phyloP scores from a whole-genome alignment of 2,888 invertebrate genomes.

The Brachypalpus laphriformis region DNA sequence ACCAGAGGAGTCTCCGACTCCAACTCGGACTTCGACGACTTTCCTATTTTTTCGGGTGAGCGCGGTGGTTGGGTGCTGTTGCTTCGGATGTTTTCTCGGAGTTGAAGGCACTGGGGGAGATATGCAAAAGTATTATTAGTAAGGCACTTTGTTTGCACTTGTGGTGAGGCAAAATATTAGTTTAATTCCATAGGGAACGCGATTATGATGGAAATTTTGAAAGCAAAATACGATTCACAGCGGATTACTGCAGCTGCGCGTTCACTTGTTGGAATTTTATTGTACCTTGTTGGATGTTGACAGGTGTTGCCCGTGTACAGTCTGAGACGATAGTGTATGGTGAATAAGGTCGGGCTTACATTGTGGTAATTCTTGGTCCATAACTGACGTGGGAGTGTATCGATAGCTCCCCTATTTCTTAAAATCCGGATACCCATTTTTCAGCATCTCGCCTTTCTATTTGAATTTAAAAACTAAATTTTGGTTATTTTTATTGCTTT shows the following conservation, averaged over 20 bases:
- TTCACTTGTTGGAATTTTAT: slow-evolving; percentile 66
- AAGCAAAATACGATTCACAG: slow-evolving; percentile 35
- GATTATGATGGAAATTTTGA: not conserved
- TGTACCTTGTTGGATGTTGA: slow-evolving; percentile 24
- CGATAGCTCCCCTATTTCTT: no score
- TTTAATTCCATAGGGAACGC: slow-evolving; percentile 4
- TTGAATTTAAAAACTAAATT: no score
- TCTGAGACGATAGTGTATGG: not conserved
- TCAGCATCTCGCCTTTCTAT: no score
- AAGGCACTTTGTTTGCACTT: slow-evolving; percentile 49
- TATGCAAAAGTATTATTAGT: not conserved
- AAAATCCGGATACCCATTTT: no score
- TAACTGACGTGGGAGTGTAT: no score
- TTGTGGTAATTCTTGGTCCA: no score
- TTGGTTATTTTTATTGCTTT: no score
- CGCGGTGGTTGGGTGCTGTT: not conserved
- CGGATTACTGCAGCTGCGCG: slow-evolving; percentile 52
- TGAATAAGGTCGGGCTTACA: slow-evolving; percentile 27
- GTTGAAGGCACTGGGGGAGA: slow-evolving; percentile 12
- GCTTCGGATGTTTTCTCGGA: not conserved
- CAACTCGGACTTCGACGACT: no score
- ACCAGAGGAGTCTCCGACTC: not conserved
- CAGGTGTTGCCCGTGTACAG: slow-evolving; percentile 59
- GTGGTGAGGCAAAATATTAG: not conserved
- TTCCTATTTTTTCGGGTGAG: no score